These are phyloP conservation scores for Pachydiplax longipennis DNA, from an alignment of 2,888 invertebrate genomes.

Conservation along the genomic window DNA sequence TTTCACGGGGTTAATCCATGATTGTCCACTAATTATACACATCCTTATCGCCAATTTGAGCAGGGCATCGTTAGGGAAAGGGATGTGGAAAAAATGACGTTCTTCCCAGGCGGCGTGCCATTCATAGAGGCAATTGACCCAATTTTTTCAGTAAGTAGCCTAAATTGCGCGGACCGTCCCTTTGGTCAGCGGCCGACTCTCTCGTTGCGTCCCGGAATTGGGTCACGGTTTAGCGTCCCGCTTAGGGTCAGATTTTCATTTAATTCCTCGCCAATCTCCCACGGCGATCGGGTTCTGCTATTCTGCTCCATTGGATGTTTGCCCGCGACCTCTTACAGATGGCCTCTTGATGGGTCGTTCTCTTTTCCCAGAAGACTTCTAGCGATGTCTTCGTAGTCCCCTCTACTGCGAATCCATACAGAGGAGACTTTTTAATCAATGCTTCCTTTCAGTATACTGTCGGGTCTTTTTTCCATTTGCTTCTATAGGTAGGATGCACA, in stretches of 20 bases:
- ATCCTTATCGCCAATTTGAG: neutral
- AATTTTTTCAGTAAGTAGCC: neutral
- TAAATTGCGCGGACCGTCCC: neutral
- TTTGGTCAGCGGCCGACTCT: neutral
- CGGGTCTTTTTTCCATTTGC: neutral
- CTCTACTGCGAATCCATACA: too few relatives aligned
- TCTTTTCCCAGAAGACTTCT: too few relatives aligned
- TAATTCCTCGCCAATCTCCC: neutral
- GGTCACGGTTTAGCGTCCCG: neutral
- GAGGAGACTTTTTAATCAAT: neutral
- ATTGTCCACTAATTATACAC: neutral
- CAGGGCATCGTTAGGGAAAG: neutral
- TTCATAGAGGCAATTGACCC: neutral
- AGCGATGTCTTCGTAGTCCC: too few relatives aligned
- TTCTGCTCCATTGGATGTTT: too few relatives aligned
- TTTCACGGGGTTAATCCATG: neutral
- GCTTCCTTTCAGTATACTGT: neutral
- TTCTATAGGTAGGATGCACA: too few relatives aligned
- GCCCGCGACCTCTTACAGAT: too few relatives aligned
- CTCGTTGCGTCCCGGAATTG: neutral
- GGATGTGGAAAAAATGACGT: neutral
- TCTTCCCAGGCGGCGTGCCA: neutral
- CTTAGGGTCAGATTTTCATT: neutral
- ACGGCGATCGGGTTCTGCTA: neutral
- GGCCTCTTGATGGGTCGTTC: too few relatives aligned